phyloP scores from a whole-genome alignment of 1,140 invertebrate species.

The Drosophila nannoptera region DNA sequence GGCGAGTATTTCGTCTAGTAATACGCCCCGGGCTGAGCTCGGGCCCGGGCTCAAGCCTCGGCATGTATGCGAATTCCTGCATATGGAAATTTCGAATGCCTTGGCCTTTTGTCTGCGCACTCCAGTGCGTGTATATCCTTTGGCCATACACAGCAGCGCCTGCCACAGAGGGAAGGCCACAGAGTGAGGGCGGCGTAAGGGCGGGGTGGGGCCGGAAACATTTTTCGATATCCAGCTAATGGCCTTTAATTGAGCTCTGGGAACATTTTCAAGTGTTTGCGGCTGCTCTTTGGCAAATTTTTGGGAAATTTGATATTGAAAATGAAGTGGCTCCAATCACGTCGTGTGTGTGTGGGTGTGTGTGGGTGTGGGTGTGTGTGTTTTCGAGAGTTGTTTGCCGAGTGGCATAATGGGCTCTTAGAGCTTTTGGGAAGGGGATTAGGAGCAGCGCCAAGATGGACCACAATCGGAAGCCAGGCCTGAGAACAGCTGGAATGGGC shows the following conservation, averaged over 20 bases:
- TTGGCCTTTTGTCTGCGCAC: constrained; percentile 64
- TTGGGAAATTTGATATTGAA: constrained; percentile 69
- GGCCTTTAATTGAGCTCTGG: constrained; percentile 76
- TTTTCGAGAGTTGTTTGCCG: constrained; percentile 34
- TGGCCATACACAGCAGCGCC: constrained; percentile 57
- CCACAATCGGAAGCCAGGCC: not conserved
- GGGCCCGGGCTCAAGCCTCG: not conserved
- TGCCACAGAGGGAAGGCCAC: not conserved
- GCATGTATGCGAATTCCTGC: constrained; percentile 54
- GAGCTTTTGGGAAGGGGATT: constrained; percentile 4
- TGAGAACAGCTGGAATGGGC: not conserved
- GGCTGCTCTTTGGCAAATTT: constrained; percentile 59
- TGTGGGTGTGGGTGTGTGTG: constrained; percentile 5
- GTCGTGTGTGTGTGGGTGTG: constrained; percentile 6
- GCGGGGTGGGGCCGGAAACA: not conserved
- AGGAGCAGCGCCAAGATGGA: constrained; percentile 10
- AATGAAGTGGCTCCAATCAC: constrained; percentile 55
- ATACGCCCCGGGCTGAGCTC: constrained; percentile 25
- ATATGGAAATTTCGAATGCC: constrained; percentile 60
- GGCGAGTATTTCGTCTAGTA: constrained; percentile 43
- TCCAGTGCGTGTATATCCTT: constrained; percentile 73
- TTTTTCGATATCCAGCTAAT: constrained; percentile 58
- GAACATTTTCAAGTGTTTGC: constrained; percentile 75
- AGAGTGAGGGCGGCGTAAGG: constrained; percentile 3
- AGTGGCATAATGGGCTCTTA: constrained; percentile 36